phyloP scores from a whole-genome alignment of 2,797 vertebrate species.

The Lophius americanus region DNA sequence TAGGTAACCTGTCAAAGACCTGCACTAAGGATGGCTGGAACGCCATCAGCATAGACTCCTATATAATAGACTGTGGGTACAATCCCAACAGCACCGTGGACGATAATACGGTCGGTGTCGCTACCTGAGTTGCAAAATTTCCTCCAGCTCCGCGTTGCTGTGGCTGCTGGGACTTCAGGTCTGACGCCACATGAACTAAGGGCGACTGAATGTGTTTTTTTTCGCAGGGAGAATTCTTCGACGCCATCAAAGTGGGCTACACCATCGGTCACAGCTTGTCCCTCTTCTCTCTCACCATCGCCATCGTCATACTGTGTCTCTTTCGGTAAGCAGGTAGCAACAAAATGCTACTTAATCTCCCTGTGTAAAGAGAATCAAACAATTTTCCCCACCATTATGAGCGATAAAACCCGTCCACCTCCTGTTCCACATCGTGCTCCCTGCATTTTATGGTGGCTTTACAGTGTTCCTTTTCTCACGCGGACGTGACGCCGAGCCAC shows the following conservation, averaged over 20 bases:
- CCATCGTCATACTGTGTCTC: slow-evolving; percentile 84
- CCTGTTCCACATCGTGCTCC: slow-evolving; percentile 3
- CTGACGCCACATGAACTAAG: slow-evolving; percentile 1
- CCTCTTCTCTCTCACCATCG: slow-evolving; percentile 86
- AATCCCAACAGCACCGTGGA: slow-evolving; percentile 77
- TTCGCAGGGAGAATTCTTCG: slow-evolving; percentile 82
- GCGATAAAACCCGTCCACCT: slow-evolving; percentile 15
- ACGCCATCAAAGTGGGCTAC: slow-evolving; percentile 90
- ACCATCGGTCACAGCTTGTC: slow-evolving; percentile 94
- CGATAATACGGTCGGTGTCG: slow-evolving; percentile 62
- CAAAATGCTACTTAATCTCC: slow-evolving; percentile 18
- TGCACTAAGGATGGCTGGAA: slow-evolving; percentile 89
- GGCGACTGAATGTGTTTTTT: slow-evolving; percentile 29
- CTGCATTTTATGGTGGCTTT: slow-evolving; percentile 51
- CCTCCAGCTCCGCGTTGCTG: neutral
- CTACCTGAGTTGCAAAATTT: neutral
- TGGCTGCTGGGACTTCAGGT: neutral
- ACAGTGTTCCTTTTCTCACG: slow-evolving; percentile 39
- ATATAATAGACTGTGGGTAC: slow-evolving; percentile 84
- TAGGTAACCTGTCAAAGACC: slow-evolving; percentile 91
- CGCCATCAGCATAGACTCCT: slow-evolving; percentile 75
- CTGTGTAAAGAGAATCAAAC: slow-evolving; percentile 18
- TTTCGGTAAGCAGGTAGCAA: slow-evolving; percentile 75
- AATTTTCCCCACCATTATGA: slow-evolving; percentile 26
- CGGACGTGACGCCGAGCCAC: slow-evolving; percentile 5